phyloP scores from a whole-genome alignment of 1,140 invertebrate species.

The Drosophila subpulchrella region DNA sequence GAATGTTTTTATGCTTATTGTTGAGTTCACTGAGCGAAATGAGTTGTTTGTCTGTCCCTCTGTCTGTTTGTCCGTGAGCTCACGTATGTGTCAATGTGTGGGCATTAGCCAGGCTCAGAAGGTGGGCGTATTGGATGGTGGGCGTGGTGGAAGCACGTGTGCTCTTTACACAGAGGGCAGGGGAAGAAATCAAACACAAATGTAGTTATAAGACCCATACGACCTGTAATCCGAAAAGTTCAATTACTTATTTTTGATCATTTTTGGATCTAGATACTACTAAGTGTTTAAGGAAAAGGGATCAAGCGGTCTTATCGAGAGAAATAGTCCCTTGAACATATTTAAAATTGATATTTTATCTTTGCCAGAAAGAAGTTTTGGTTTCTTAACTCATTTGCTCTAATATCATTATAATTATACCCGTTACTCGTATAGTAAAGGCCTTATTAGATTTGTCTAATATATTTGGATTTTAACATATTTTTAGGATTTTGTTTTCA shows the following conservation, averaged over 20 bases:
- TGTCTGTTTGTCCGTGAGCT: constrained; percentile 8
- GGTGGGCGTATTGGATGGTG: not conserved
- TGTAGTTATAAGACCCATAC: constrained; percentile 9
- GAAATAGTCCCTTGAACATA: too few species aligned
- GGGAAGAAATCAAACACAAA: constrained; percentile 9
- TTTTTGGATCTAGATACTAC: not conserved
- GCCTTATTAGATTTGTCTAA: too few species aligned
- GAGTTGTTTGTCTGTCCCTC: constrained; percentile 73
- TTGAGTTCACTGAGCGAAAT: constrained; percentile 82
- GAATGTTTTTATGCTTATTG: constrained; percentile 83
- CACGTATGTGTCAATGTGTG: constrained; percentile 49
- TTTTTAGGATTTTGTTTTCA: too few species aligned
- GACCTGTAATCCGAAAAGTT: not conserved
- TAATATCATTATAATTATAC: too few species aligned
- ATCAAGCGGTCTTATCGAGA: too few species aligned
- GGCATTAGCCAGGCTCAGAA: constrained; percentile 27
- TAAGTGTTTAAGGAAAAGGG: too few species aligned
- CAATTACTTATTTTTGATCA: too few species aligned
- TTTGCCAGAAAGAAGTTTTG: too few species aligned
- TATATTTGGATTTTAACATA: too few species aligned
- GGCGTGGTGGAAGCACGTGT: constrained; percentile 25
- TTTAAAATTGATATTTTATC: too few species aligned
- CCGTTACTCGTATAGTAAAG: too few species aligned
- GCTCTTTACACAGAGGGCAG: not conserved
- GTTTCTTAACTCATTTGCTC: too few species aligned